Evolutionary conservation across 2,888 invertebrate species (phyloP).

Genomic region (Amiota minor): DNA sequence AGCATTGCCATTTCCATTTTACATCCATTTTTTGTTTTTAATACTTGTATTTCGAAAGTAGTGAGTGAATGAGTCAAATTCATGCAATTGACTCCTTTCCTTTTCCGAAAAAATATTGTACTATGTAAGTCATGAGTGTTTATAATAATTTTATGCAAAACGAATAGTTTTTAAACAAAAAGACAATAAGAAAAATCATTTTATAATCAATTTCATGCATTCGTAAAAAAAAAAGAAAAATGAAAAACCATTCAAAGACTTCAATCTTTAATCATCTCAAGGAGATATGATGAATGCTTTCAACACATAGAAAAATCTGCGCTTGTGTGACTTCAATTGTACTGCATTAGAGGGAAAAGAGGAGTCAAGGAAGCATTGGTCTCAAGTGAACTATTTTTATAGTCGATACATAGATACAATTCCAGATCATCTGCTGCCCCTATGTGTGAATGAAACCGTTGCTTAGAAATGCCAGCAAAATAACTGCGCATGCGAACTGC

Average conservation of each 20-base stretch:
- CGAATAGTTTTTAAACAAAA: neutral
- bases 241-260: neutral
- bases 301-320: slow-evolving; percentile 14
- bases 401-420: too few species aligned
- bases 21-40: neutral
- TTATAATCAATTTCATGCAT: slow-evolving; percentile 21
- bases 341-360: neutral
- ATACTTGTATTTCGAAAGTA: neutral
- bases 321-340: neutral
- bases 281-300: neutral
- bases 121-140: neutral
- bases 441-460: slow-evolving; percentile 17
- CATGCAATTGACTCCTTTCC: slow-evolving; percentile 61
- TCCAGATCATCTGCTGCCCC: neutral
- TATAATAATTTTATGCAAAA: slow-evolving; percentile 24
- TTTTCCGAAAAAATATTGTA: slow-evolving; percentile 42
- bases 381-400: slow-evolving; percentile 17
- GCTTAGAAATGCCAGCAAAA: slow-evolving; percentile 23
- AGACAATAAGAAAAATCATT: neutral
- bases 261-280: neutral
- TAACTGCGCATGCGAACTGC: slow-evolving; percentile 23
- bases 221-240: neutral
- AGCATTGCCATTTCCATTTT: slow-evolving; percentile 1
- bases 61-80: slow-evolving; percentile 1
- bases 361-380: neutral